Evolutionary conservation across 2,113 vertebrate species (phyloP).

Genomic region (Lamprotornis superbus): DNA sequence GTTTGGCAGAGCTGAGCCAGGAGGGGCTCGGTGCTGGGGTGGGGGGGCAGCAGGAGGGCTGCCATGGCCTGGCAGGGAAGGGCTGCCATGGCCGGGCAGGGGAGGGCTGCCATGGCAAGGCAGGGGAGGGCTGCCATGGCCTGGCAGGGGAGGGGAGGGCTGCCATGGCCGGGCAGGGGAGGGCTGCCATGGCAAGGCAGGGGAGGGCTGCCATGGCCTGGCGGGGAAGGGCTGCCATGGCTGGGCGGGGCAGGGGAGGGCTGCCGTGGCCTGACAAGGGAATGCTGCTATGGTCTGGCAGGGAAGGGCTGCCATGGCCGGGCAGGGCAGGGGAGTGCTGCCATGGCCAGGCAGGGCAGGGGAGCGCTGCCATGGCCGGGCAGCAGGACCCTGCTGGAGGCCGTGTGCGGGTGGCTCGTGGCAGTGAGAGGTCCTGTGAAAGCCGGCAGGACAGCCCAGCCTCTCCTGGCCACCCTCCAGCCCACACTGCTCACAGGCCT

Average conservation of each 20-base stretch:
- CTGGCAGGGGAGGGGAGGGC: background rate
- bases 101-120: background rate
- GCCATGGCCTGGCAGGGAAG: background rate
- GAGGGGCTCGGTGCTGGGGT: background rate
- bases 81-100: background rate
- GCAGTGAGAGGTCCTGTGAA: conserved; percentile 79
- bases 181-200: background rate
- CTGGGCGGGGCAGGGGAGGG: background rate
- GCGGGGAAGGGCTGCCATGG: no score
- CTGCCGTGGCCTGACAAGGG: background rate
- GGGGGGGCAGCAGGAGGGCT: background rate
- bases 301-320: background rate
- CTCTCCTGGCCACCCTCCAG: conserved; percentile 72
- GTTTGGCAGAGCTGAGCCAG: background rate
- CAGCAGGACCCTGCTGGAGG: background rate
- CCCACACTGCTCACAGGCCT: conserved; percentile 69
- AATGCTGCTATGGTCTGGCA: no score
- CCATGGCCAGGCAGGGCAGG: background rate
- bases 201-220: background rate
- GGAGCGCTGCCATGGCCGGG: background rate
- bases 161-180: background rate
- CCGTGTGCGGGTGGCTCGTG: conserved; percentile 54
- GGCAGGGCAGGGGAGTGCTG: background rate
- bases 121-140: no score
- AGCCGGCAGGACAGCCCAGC: conserved; percentile 36